A percentile compares a stretch with the other conserved stretches of the same genome.
Conservation (phyloP, 2,888 invertebrate species). For the Oxytorus armatus region DNA sequence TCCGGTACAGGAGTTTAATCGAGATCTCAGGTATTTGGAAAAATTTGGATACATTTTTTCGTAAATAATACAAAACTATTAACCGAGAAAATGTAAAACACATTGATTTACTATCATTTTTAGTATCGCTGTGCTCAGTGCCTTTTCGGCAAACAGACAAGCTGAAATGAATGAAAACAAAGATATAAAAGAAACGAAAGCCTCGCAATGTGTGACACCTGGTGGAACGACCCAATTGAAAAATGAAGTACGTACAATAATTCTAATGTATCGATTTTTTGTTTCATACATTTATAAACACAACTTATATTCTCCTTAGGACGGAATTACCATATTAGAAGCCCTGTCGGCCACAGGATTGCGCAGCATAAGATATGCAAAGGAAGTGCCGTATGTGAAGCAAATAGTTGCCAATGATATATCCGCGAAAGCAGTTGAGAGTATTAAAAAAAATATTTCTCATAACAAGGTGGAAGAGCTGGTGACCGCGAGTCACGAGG, state of each 20-base stretch:
- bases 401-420: slow-evolving; percentile 97
- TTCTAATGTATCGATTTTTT: neutral
- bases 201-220: neutral
- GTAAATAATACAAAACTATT: slow-evolving; percentile 7
- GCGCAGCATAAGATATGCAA: slow-evolving; percentile 97
- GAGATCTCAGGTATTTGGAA: slow-evolving; percentile 90
- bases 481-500: slow-evolving; percentile 91
- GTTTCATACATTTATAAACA: too few relatives aligned
- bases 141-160: slow-evolving; percentile 60
- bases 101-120: slow-evolving; percentile 35
- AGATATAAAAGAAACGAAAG: neutral
- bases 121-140: slow-evolving; percentile 66
- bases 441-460: slow-evolving; percentile 92
- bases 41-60: slow-evolving; percentile 66
- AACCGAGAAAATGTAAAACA: slow-evolving; percentile 3
- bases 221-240: neutral
- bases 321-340: slow-evolving; percentile 92
- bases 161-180: slow-evolving; percentile 17
- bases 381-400: slow-evolving; percentile 94
- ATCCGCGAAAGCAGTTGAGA: slow-evolving; percentile 92
- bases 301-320: slow-evolving; percentile 81
- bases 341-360: slow-evolving; percentile 98
- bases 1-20: slow-evolving; percentile 99
- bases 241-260: slow-evolving; percentile 3
- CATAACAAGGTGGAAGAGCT: slow-evolving; percentile 91